Evolutionary conservation across 2,888 invertebrate genomes (phyloP).

Genomic region (Zygogramma bicolorata): DNA sequence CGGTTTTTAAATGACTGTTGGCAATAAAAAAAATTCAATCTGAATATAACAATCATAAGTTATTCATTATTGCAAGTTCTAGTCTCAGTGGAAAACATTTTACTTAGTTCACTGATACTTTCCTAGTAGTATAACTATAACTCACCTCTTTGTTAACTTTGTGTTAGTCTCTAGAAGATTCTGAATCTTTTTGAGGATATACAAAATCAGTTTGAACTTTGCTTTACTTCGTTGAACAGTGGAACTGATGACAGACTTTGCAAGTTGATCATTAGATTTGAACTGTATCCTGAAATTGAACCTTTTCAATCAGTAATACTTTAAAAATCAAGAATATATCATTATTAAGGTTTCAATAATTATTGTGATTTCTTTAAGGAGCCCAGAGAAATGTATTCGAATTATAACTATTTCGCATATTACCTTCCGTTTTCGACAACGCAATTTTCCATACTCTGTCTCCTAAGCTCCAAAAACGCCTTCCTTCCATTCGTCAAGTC

Average conservation of each 20-base stretch:
- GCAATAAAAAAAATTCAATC: too few relatives aligned
- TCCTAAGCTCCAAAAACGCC: conserved; percentile 44
- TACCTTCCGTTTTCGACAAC: conserved; percentile 69
- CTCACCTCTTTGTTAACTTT: conserved; percentile 58
- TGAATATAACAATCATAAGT: not conserved
- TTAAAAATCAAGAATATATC: too few relatives aligned
- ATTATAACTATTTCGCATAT: not conserved
- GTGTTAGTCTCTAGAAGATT: conserved; percentile 51
- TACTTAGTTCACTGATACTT: not conserved
- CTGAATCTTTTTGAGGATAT: conserved; percentile 55
- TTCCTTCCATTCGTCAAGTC: conserved; percentile 61
- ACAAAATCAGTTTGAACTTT: conserved; percentile 55
- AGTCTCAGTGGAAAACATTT: not conserved
- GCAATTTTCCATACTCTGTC: conserved; percentile 68
- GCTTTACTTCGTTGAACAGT: conserved; percentile 49
- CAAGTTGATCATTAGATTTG: conserved; percentile 51
- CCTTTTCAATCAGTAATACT: too few relatives aligned
- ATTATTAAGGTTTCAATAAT: too few relatives aligned
- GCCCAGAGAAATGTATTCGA: too few relatives aligned
- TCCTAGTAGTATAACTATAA: not conserved
- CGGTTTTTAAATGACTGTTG: too few relatives aligned
- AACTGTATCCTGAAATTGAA: conserved; percentile 50
- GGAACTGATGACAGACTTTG: conserved; percentile 58
- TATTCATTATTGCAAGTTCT: not conserved
- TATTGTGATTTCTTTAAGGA: too few relatives aligned